phyloP scores from a whole-genome alignment of 2,797 vertebrate species.

The Etheostoma perlongum region DNA sequence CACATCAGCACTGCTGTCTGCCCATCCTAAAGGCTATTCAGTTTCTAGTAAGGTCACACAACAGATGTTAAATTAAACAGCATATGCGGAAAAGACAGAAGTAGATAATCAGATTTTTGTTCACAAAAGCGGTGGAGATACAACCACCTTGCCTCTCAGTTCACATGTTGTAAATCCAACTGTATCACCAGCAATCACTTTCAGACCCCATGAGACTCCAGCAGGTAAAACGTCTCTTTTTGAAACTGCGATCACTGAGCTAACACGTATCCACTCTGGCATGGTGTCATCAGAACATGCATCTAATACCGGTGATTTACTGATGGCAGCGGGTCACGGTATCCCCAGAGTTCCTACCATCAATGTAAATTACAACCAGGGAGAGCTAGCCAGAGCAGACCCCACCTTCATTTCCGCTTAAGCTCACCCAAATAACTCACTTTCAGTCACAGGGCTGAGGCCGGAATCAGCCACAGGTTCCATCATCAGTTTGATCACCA shows the following conservation, averaged over 20 bases:
- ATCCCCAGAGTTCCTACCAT: slow-evolving; percentile 58
- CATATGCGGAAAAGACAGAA: slow-evolving; percentile 27
- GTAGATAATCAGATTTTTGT: slow-evolving; percentile 34
- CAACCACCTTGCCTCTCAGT: slow-evolving; percentile 15
- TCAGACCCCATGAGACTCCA: slow-evolving; percentile 26
- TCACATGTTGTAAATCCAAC: slow-evolving; percentile 50
- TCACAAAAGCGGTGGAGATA: slow-evolving; percentile 24
- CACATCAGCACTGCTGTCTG: slow-evolving; percentile 58
- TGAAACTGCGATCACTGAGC: slow-evolving; percentile 50
- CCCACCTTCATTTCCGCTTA: slow-evolving; percentile 59
- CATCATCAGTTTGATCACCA: slow-evolving; percentile 11
- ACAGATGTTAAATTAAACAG: slow-evolving; percentile 54
- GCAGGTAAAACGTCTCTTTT: slow-evolving; percentile 53
- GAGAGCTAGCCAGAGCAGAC: slow-evolving; percentile 51
- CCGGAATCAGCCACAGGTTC: slow-evolving; percentile 25
- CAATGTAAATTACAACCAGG: slow-evolving; percentile 67
- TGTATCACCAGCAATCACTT: slow-evolving; percentile 26
- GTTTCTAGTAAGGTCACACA: slow-evolving; percentile 66
- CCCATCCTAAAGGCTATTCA: slow-evolving; percentile 51
- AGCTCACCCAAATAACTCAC: slow-evolving; percentile 55
- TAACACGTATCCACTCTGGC: slow-evolving; percentile 49
- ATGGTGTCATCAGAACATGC: slow-evolving; percentile 52
- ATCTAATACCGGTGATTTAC: slow-evolving; percentile 75
- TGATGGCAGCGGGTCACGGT: slow-evolving; percentile 59
- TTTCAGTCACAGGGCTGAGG: slow-evolving; percentile 35